phyloP scores from a whole-genome alignment of 2,113 vertebrate genomes.

The Sakesphorus luctuosus region DNA sequence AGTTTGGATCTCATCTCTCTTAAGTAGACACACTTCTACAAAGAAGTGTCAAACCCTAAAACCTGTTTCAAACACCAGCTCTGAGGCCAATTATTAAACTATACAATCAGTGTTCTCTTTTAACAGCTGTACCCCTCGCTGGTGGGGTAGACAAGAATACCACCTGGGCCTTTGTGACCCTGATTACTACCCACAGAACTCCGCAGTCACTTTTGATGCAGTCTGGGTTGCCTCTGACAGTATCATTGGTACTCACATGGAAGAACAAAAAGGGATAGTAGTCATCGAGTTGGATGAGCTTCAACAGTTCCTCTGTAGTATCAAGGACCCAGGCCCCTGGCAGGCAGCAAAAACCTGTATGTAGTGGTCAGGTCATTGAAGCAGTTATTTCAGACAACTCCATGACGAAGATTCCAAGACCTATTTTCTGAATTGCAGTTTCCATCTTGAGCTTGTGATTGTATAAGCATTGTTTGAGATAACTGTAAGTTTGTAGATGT shows the following conservation, averaged over 20 bases:
- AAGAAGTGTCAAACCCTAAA: neutral
- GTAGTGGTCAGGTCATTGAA: neutral
- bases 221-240: neutral
- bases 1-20: neutral
- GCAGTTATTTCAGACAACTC: neutral
- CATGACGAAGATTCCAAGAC: neutral
- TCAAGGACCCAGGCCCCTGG: neutral
- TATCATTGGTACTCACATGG: neutral
- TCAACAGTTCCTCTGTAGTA: neutral
- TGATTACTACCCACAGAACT: neutral
- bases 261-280: neutral
- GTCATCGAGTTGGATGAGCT: neutral
- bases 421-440: neutral
- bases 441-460: neutral
- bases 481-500: neutral
- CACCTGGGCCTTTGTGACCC: neutral
- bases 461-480: neutral
- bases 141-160: neutral
- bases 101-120: neutral
- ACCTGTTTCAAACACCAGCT: neutral
- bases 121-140: neutral
- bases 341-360: neutral
- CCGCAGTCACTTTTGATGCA: neutral
- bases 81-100: neutral
- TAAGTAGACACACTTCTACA: neutral